Evolutionary conservation across 2,113 vertebrate genomes (phyloP).

Genomic region (Pomatorhinus ruficollis): DNA sequence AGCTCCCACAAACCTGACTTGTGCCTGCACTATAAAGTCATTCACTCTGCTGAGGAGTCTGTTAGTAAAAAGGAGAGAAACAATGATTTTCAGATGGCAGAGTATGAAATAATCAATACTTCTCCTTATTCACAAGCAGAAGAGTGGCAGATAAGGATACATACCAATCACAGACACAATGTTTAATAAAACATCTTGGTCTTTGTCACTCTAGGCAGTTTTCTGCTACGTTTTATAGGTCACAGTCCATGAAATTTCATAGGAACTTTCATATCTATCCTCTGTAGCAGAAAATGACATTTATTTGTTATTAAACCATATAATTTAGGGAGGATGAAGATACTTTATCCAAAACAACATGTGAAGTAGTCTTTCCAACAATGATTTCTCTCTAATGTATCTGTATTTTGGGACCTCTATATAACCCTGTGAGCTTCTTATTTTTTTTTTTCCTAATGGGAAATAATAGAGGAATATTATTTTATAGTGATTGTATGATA

Average conservation of each 20-base stretch:
- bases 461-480: not conserved
- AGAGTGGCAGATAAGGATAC: not conserved
- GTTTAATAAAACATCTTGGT: not conserved
- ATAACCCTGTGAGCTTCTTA: not conserved
- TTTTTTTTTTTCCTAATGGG: not conserved
- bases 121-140: not conserved
- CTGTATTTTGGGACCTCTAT: not conserved
- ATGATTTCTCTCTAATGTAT: not conserved
- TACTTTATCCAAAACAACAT: not conserved
- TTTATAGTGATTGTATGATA: not conserved
- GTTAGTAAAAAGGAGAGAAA: not conserved
- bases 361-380: not conserved
- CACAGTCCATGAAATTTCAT: conserved; percentile 35
- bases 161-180: not conserved
- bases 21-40: not conserved
- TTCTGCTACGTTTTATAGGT: conserved; percentile 22
- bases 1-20: not conserved
- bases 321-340: conserved; percentile 20
- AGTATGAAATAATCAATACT: not conserved
- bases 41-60: not conserved
- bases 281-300: not conserved
- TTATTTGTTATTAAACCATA: conserved; percentile 35
- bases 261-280: conserved; percentile 1
- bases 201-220: conserved; percentile 8
- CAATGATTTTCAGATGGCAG: not conserved